Conservation (phyloP, 2,113 vertebrate species). For the Uria aalge region DNA sequence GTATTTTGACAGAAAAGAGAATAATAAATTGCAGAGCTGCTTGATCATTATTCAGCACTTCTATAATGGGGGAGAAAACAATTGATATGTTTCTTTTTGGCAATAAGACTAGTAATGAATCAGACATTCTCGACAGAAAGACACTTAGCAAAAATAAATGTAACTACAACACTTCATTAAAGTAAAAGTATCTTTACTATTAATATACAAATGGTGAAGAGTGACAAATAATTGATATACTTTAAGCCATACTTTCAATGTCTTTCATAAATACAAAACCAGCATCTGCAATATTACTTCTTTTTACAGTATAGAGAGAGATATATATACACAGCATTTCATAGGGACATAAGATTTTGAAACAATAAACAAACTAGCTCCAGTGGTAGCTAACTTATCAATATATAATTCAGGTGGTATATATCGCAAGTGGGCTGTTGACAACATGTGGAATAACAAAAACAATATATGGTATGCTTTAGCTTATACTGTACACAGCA, state of each 20-base stretch:
- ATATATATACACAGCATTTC: constrained; percentile 77
- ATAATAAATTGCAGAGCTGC: constrained; percentile 1
- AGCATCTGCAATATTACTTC: constrained; percentile 77
- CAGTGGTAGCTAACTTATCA: constrained; percentile 60
- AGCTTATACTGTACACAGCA: constrained; percentile 63
- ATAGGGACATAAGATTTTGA: constrained; percentile 72
- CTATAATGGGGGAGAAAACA: not conserved
- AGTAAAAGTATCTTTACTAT: constrained; percentile 85
- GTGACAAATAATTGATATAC: constrained; percentile 80
- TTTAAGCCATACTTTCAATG: constrained; percentile 80
- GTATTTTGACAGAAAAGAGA: constrained; percentile 33
- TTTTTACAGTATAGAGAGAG: constrained; percentile 78
- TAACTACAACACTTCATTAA: constrained; percentile 75
- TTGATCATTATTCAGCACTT: not conserved
- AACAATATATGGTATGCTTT: constrained; percentile 49
- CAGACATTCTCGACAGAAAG: not conserved
- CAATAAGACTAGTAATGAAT: not conserved
- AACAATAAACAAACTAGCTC: constrained; percentile 68
- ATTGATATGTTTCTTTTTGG: not conserved
- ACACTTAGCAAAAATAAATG: constrained; percentile 63
- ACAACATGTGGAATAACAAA: constrained; percentile 57
- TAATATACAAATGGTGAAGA: constrained; percentile 84
- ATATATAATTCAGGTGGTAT: constrained; percentile 64
- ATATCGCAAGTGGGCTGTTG: constrained; percentile 50
- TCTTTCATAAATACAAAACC: constrained; percentile 85